Percentiles rank a stretch among this genome's conserved stretches.
Conservation (phyloP, 2,888 invertebrate genomes). For the Lepidocyrtinus sp. region DNA sequence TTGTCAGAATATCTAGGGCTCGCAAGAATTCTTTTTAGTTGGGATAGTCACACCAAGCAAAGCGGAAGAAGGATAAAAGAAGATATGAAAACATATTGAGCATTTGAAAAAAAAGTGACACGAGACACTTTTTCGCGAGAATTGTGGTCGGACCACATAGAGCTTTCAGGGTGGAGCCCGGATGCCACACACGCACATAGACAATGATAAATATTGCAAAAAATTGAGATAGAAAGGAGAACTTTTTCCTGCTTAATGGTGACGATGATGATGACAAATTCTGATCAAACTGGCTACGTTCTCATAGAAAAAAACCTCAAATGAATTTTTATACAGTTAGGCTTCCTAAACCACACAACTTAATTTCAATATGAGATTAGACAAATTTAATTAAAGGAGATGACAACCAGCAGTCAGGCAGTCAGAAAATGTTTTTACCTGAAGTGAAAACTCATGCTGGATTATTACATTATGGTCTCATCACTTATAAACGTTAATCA, state of each 20-base stretch:
- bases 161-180: constrained; percentile 43
- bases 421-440: too few relatives aligned
- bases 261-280: not conserved
- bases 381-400: too few relatives aligned
- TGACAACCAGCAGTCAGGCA: too few relatives aligned
- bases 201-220: constrained; percentile 54
- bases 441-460: too few relatives aligned
- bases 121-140: constrained; percentile 24
- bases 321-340: too few relatives aligned
- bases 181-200: constrained; percentile 28
- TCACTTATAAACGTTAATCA: not conserved
- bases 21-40: not conserved
- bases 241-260: not conserved
- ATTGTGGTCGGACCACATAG: constrained; percentile 31
- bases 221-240: not conserved
- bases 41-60: not conserved
- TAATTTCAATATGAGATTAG: too few relatives aligned
- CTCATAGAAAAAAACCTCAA: too few relatives aligned
- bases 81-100: constrained; percentile 43
- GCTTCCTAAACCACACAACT: too few relatives aligned
- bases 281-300: too few relatives aligned
- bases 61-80: constrained; percentile 19
- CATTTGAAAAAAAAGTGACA: constrained; percentile 50
- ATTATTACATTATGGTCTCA: not conserved
- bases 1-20: not conserved